Evolutionary conservation across 2,113 vertebrate genomes (phyloP), one percentile per base, ranked within the genome.

Genomic region (Sceloporus tristichus): DNA sequence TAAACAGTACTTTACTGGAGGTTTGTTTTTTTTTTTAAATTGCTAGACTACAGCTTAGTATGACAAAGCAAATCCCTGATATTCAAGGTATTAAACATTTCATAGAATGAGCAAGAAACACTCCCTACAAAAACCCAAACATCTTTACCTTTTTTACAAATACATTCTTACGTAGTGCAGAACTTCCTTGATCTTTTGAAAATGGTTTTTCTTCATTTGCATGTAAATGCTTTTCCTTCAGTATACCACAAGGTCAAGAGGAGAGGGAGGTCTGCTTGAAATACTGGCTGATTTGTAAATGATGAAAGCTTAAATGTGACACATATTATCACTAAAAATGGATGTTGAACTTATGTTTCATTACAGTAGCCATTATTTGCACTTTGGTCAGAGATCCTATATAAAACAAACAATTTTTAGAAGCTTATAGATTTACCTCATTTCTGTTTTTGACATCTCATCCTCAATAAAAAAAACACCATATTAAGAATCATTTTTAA

Each of bases 371-470:
- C 48, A 77, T 48, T 23, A 21, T 65, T 65, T 85, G 11, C n/a
- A n/a, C 25, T 42, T 80, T 87, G 89, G 87, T 87, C 81, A 23
- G 90, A 5, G 79, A 87, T 79, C 56, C 85, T 27, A 4, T 53
- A 11, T 62, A 10, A 40, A 62, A 54, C 25, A 10, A 71, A 29
- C 10, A 29, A 27, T 68, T 25, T 70, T 5, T 25, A 70, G 9
- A 70, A 25, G 23, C 23, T 0, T 56, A 85, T 87, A 92, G 89
- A 87, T 87, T 93, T 93, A 83, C 90, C 85, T 93, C 90, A 84
- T 53, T 71, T 90, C 93, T 92, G 81, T 94, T 93, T 87, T 73
- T 62, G 92, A 89, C 2, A 29, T 77, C 0, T 11, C 88, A 92
- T 87, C 68, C 59, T 90, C 91, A 92, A 75, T 81, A 73, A 90